phyloP scores from a whole-genome alignment of 2,797 vertebrate species.

The Rhinophrynus dorsalis region DNA sequence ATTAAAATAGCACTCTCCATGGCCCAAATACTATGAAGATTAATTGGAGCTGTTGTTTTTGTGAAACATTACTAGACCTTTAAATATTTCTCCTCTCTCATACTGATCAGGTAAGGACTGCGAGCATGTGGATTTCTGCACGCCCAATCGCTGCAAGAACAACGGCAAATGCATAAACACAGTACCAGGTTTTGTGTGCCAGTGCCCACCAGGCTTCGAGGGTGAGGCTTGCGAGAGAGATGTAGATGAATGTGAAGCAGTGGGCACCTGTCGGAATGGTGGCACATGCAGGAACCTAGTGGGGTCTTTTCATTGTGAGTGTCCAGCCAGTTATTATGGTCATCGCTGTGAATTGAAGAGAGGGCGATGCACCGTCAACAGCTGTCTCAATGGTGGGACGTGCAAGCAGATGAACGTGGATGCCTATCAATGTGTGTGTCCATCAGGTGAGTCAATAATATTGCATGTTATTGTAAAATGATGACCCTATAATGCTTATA shows the following conservation, averaged over 20 bases:
- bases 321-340: constrained; percentile 47
- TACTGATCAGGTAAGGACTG: constrained; percentile 57
- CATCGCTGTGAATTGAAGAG: constrained; percentile 50
- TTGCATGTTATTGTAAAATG: too few relatives aligned
- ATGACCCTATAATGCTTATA: too few relatives aligned
- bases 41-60: too few relatives aligned
- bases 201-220: constrained; percentile 57
- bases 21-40: too few relatives aligned
- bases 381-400: constrained; percentile 55
- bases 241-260: constrained; percentile 58
- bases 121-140: constrained; percentile 59
- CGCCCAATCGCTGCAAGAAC: constrained; percentile 60
- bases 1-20: too few relatives aligned
- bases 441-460: constrained; percentile 50
- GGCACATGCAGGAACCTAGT: constrained; percentile 57
- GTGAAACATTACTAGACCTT: too few relatives aligned
- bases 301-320: constrained; percentile 62
- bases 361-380: constrained; percentile 45
- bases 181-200: constrained; percentile 60
- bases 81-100: too few relatives aligned
- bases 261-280: constrained; percentile 51
- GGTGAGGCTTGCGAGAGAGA: constrained; percentile 60
- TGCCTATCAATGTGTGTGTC: constrained; percentile 61
- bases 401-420: constrained; percentile 49
- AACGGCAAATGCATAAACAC: constrained; percentile 61